Evolutionary conservation across 2,113 vertebrate species (phyloP).

Genomic region (Mesoclemmys tuberculata): DNA sequence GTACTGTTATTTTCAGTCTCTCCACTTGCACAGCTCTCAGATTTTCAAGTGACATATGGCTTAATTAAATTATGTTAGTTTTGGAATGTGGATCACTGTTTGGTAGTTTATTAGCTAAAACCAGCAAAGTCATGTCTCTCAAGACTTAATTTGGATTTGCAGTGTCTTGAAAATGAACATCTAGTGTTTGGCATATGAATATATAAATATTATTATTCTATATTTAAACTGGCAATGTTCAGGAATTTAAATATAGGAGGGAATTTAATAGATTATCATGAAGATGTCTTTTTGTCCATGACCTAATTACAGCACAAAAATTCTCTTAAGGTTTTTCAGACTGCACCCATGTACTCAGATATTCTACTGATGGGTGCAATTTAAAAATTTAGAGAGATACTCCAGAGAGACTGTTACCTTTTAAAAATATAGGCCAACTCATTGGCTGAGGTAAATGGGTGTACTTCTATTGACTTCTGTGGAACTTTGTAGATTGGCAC

Average conservation of each 20-base stretch:
- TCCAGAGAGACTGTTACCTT: not conserved
- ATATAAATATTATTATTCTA: not conserved
- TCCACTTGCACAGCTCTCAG: not conserved
- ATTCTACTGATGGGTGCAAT: not conserved
- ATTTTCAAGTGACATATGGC: not conserved
- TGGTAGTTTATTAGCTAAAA: not conserved
- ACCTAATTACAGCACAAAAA: not conserved
- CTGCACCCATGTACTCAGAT: not conserved
- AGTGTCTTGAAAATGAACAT: slow-evolving; percentile 10
- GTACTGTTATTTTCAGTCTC: not conserved
- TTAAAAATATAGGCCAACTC: not conserved
- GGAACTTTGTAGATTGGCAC: not conserved
- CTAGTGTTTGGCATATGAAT: not conserved
- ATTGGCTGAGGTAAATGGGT: not conserved
- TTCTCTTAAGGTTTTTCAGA: not conserved
- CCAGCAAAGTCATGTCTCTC: not conserved
- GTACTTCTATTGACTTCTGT: not conserved
- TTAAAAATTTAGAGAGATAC: not conserved
- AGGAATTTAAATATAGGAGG: not conserved
- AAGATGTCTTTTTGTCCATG: not conserved
- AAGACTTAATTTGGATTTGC: slow-evolving; percentile 11
- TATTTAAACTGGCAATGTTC: not conserved
- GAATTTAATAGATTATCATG: not conserved
- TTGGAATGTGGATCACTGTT: not conserved
- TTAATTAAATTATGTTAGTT: slow-evolving; percentile 11